Evolutionary conservation across 2,113 vertebrate genomes (phyloP).

Genomic region (Probosciger aterrimus): DNA sequence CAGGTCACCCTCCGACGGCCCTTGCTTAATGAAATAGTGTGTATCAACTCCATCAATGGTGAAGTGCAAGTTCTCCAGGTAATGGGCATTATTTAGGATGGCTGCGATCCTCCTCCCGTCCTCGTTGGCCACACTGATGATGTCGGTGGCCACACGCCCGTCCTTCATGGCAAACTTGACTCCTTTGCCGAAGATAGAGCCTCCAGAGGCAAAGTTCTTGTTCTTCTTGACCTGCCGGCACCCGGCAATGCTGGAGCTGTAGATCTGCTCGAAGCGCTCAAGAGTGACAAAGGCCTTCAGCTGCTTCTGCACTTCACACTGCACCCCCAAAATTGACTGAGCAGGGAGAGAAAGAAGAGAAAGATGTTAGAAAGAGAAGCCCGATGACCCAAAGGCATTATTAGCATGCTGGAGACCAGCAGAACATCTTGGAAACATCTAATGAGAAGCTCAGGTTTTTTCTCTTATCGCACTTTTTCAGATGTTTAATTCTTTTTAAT

Average conservation of each 20-base stretch:
- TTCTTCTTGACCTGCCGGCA: slow-evolving; percentile 80
- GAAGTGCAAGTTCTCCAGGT: slow-evolving; percentile 92
- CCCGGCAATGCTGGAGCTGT: slow-evolving; percentile 84
- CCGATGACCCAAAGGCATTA: background rate
- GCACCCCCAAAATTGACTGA: slow-evolving; percentile 93
- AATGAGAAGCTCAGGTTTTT: background rate
- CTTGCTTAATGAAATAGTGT: slow-evolving; percentile 93
- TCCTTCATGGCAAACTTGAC: slow-evolving; percentile 94
- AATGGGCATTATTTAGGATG: slow-evolving; percentile 88
- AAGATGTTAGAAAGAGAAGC: background rate
- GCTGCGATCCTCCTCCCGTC: slow-evolving; percentile 90
- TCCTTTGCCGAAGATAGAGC: slow-evolving; percentile 92
- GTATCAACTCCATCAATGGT: slow-evolving; percentile 89
- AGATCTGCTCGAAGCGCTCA: slow-evolving; percentile 91
- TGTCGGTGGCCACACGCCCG: slow-evolving; percentile 88
- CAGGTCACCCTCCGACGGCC: slow-evolving; percentile 87
- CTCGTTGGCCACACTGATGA: slow-evolving; percentile 93
- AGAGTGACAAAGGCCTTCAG: slow-evolving; percentile 95
- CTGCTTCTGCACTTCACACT: slow-evolving; percentile 97
- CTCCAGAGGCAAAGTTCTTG: slow-evolving; percentile 83
- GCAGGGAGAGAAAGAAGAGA: background rate
- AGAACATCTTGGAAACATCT: background rate
- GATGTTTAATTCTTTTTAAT: background rate
- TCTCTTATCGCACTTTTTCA: background rate
- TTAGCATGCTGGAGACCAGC: background rate